phyloP scores from a whole-genome alignment of 2,888 invertebrate genomes.

The Omphaloscelis lunosa region DNA sequence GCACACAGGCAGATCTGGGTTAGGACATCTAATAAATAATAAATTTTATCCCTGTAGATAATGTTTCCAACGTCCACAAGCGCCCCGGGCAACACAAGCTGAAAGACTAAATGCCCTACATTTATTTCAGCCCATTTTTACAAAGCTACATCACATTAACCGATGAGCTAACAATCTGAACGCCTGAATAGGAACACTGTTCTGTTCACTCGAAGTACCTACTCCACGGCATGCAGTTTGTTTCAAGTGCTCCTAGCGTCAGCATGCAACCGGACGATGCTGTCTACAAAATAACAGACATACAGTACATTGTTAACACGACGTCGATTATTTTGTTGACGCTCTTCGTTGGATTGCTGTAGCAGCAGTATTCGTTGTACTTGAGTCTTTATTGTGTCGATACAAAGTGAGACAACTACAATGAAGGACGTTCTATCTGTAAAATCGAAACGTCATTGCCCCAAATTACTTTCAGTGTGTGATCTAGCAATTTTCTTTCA shows the following conservation, averaged over 20 bases:
- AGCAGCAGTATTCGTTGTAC: not conserved
- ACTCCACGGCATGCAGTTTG: slow-evolving; percentile 22
- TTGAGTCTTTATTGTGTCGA: slow-evolving; percentile 1
- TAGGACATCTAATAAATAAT: not conserved
- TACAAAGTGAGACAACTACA: slow-evolving; percentile 17
- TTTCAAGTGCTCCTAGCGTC: not conserved
- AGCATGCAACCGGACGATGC: slow-evolving; percentile 18
- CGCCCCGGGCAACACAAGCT: not conserved
- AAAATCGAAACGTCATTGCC: not conserved
- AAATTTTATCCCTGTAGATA: not conserved
- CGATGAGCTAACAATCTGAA: not conserved
- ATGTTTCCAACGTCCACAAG: no score
- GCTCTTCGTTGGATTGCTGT: not conserved
- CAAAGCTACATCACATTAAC: not conserved
- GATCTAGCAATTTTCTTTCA: no score
- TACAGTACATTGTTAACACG: slow-evolving; percentile 30
- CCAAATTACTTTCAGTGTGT: not conserved
- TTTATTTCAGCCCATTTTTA: not conserved
- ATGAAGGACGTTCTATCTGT: not conserved
- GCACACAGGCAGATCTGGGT: not conserved
- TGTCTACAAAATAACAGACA: slow-evolving; percentile 7
- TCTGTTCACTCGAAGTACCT: not conserved
- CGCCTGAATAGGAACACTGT: not conserved
- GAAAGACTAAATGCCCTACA: not conserved
- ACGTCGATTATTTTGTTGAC: slow-evolving; percentile 35